Conservation (phyloP, 2,888 invertebrate species). For the Heliconius ismenius region DNA sequence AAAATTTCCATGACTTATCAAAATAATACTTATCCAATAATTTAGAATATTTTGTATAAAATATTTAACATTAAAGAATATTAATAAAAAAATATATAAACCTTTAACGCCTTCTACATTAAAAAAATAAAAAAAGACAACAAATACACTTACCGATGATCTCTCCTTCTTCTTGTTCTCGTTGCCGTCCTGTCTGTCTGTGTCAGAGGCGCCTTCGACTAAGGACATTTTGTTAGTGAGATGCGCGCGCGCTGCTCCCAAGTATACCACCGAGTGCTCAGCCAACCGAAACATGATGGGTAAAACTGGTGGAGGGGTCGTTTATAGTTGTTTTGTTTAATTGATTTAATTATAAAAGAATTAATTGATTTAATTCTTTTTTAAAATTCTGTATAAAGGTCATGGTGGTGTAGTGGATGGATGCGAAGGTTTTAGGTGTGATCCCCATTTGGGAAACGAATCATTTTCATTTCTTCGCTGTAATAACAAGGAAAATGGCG, state of each 20-base stretch:
- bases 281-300: conserved; percentile 64
- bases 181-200: conserved; percentile 55
- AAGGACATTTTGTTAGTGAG: conserved; percentile 77
- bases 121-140: neutral
- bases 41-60: neutral
- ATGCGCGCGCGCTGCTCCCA: conserved; percentile 52
- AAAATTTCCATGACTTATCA: too few species aligned
- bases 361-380: conserved; percentile 20
- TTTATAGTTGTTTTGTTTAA: conserved; percentile 35
- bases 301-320: conserved; percentile 52
- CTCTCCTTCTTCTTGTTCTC: conserved; percentile 47
- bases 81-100: neutral
- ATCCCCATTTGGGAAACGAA: too few species aligned
- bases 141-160: conserved; percentile 46
- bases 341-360: neutral
- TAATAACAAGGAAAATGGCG: too few species aligned
- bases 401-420: too few species aligned
- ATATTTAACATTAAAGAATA: neutral
- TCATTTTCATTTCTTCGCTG: too few species aligned
- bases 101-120: too few species aligned
- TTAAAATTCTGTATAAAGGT: neutral
- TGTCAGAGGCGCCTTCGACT: conserved; percentile 74
- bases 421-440: too few species aligned
- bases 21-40: too few species aligned
- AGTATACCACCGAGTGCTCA: conserved; percentile 66